Conservation (phyloP, 2,113 vertebrate genomes). For the Orcinus orca region DNA sequence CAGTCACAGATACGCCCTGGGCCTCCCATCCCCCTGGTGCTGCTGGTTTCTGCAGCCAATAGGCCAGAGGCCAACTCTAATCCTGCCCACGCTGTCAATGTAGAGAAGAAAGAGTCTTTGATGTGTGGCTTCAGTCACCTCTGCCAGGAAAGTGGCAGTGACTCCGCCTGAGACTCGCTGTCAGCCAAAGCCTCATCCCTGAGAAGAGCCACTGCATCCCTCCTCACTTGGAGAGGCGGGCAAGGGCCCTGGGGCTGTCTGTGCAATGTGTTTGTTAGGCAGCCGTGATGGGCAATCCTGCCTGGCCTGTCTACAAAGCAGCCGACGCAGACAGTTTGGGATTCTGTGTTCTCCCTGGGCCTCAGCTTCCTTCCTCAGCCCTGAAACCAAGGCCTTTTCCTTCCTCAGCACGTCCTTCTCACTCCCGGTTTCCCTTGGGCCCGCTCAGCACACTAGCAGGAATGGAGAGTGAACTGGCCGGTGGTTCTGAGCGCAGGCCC, state of each 20-base stretch:
- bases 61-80: constrained; percentile 61
- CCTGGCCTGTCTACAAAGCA: too few relatives aligned
- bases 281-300: not conserved
- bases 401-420: too few relatives aligned
- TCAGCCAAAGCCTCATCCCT: not conserved
- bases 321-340: not conserved
- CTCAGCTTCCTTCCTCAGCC: not conserved
- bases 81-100: not conserved
- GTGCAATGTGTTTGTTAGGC: not conserved
- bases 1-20: not conserved
- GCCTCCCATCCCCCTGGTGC: not conserved
- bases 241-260: not conserved
- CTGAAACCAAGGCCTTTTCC: not conserved
- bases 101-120: not conserved
- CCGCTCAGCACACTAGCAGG: not conserved
- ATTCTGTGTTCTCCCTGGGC: not conserved
- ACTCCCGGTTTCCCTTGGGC: not conserved
- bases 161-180: too few relatives aligned
- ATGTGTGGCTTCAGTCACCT: not conserved
- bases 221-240: not conserved
- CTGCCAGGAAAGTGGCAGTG: not conserved
- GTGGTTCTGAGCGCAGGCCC: not conserved
- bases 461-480: not conserved
- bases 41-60: constrained; percentile 54
- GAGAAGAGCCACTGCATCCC: not conserved